These are phyloP conservation scores for Drosophila cognata DNA, from an alignment of 2,888 invertebrate species.

Conservation along the genomic window DNA sequence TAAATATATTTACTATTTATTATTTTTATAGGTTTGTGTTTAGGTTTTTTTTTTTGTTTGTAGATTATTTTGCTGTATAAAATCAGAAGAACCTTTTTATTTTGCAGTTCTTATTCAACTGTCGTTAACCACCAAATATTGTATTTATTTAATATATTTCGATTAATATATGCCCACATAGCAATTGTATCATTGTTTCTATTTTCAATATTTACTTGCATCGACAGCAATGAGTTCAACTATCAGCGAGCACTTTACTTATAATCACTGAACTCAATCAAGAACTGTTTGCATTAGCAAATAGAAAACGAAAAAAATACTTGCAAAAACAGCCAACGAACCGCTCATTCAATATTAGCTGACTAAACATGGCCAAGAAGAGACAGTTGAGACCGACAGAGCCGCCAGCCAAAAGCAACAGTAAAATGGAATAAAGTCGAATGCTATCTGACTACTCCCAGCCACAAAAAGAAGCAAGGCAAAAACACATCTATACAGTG, in stretches of 20 bases:
- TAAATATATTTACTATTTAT: neutral
- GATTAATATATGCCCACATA: neutral
- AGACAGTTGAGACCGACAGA: conserved; percentile 13
- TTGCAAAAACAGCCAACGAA: conserved; percentile 26
- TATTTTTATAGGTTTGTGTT: neutral
- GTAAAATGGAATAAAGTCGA: conserved; percentile 2
- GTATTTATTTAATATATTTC: neutral
- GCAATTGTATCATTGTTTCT: neutral
- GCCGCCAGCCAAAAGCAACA: conserved; percentile 22
- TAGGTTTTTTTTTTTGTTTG: neutral
- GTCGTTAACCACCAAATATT: neutral
- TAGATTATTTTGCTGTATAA: neutral
- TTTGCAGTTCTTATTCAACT: neutral
- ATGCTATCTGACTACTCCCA: conserved; percentile 8
- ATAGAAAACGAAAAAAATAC: conserved; percentile 44
- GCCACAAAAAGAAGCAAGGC: conserved; percentile 13
- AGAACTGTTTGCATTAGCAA: conserved; percentile 66
- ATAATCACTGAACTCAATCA: conserved; percentile 62
- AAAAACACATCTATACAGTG: neutral
- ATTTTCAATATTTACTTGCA: neutral
- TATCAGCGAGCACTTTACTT: conserved; percentile 10
- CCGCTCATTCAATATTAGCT: conserved; percentile 50
- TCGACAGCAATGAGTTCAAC: conserved; percentile 38
- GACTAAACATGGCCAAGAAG: conserved; percentile 47
- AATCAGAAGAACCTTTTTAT: neutral